Percentiles rank a stretch among this genome's conserved stretches.
Conservation (phyloP, 2,113 vertebrate genomes). For the Donacobius atricapilla region DNA sequence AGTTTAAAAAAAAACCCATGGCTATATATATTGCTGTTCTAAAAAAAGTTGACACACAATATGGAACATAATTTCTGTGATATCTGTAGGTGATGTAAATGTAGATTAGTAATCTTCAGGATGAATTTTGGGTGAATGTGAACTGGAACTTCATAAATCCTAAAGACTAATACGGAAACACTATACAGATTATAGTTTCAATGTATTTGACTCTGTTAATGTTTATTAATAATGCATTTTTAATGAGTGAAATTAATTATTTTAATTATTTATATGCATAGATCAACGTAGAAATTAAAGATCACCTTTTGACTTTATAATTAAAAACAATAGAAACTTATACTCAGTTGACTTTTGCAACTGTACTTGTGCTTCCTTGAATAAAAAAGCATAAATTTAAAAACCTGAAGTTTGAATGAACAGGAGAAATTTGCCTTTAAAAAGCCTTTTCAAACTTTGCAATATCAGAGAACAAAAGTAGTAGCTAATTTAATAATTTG, state of each 20-base stretch:
- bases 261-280: not conserved
- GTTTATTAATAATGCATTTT: not conserved
- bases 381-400: not conserved
- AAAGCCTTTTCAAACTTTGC: not conserved
- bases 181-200: not conserved
- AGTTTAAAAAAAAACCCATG: not conserved
- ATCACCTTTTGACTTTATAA: not conserved
- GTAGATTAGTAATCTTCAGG: not conserved
- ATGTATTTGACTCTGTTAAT: not conserved
- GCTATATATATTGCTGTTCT: not conserved
- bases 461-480: not conserved
- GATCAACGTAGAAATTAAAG: not conserved
- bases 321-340: not conserved
- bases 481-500: not conserved
- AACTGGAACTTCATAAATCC: not conserved
- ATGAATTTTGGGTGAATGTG: not conserved
- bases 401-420: not conserved
- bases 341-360: not conserved
- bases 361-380: not conserved
- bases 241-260: not conserved
- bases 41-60: not conserved
- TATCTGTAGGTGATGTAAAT: not conserved
- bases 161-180: not conserved
- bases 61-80: not conserved
- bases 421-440: not conserved